Conservation (phyloP, 2,797 vertebrate species). For the Taenioides sp. region DNA sequence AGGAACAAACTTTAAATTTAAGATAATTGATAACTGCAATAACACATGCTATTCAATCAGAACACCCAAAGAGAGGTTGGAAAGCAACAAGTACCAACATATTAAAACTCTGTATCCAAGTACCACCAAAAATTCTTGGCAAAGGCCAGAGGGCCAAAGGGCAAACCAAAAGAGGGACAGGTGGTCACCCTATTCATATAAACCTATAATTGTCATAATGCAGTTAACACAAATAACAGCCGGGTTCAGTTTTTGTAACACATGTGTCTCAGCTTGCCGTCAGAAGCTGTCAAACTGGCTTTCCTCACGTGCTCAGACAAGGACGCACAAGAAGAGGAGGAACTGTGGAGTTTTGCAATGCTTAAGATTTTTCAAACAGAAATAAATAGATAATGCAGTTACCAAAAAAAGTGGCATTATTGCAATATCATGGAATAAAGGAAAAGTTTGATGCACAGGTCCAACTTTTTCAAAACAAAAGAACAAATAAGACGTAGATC, state of each 20-base stretch:
- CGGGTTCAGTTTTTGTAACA: constrained; percentile 22
- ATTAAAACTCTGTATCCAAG: too few species aligned
- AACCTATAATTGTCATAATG: constrained; percentile 4
- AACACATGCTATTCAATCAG: too few species aligned
- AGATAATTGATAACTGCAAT: too few species aligned
- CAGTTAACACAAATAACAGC: constrained; percentile 10
- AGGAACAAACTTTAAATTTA: too few species aligned
- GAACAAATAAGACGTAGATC: not conserved
- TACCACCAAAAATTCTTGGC: too few species aligned
- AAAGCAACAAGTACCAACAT: too few species aligned
- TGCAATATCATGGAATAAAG: not conserved
- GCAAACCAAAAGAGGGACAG: too few species aligned
- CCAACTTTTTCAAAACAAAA: not conserved
- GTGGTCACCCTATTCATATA: too few species aligned
- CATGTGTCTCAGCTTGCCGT: constrained; percentile 62
- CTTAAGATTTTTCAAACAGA: constrained; percentile 32
- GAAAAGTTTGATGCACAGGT: not conserved
- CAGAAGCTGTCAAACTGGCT: constrained; percentile 71
- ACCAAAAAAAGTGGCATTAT: not conserved
- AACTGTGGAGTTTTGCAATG: constrained; percentile 40
- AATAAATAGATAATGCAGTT: constrained; percentile 16
- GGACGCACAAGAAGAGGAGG: constrained; percentile 22
- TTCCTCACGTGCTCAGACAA: constrained; percentile 51
- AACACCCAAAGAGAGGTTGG: too few species aligned
- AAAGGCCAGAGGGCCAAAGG: too few species aligned